Percentiles rank a stretch among this genome's conserved stretches.
Evolutionary conservation across 2,113 vertebrate species (phyloP).

Genomic region (Triplophysa rosa): DNA sequence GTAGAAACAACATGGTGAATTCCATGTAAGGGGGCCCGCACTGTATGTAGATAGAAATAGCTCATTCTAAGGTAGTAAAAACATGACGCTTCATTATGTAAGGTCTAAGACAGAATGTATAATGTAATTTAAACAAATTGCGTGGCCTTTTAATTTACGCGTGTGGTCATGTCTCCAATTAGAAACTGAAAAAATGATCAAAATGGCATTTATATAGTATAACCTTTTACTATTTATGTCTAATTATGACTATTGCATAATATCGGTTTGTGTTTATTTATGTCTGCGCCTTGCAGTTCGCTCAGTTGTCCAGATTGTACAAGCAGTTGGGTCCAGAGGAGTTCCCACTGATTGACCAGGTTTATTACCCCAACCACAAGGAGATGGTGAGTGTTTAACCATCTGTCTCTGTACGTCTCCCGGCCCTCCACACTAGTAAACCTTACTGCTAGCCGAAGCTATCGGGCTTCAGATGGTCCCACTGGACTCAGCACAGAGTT

Average conservation of each 20-base stretch:
- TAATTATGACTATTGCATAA: neutral
- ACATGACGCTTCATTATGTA: neutral
- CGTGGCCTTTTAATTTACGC: too few species aligned
- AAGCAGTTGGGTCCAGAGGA: slow-evolving; percentile 86
- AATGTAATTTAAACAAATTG: too few species aligned
- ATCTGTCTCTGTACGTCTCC: slow-evolving; percentile 38
- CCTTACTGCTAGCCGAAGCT: neutral
- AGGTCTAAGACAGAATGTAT: neutral
- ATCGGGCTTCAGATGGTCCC: neutral
- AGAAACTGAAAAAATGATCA: too few species aligned
- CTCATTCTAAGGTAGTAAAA: too few species aligned
- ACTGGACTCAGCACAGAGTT: neutral
- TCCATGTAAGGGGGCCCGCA: too few species aligned
- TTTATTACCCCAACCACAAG: slow-evolving; percentile 90
- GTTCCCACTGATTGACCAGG: slow-evolving; percentile 90
- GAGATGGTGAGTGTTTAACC: slow-evolving; percentile 83
- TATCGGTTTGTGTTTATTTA: neutral
- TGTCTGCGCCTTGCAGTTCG: slow-evolving; percentile 74
- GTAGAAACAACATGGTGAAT: too few species aligned
- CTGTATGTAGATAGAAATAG: too few species aligned
- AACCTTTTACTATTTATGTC: neutral
- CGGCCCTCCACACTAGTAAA: neutral
- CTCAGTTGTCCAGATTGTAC: slow-evolving; percentile 84
- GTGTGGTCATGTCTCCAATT: too few species aligned
- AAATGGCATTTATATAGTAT: neutral